Evolutionary conservation across 2,888 invertebrate genomes (phyloP).

Genomic region (Dicyrtoma fusca): DNA sequence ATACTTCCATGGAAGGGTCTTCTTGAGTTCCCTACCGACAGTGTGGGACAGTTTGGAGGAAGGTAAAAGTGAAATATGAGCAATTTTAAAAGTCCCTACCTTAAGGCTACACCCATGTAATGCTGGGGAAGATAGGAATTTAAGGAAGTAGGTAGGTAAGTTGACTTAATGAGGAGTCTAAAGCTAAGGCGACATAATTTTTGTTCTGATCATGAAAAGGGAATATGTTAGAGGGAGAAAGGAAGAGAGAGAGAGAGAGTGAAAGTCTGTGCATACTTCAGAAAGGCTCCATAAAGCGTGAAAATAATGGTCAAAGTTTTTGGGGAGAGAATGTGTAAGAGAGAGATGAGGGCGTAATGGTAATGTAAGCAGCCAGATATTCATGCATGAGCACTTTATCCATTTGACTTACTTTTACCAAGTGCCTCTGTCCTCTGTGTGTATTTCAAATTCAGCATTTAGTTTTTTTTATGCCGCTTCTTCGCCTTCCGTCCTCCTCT

Average conservation of each 20-base stretch:
- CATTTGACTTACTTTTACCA: conserved; percentile 35
- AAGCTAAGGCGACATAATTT: conserved; percentile 28
- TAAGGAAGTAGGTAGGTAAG: background rate
- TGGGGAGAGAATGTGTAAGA: conserved; percentile 13
- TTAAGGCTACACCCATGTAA: background rate
- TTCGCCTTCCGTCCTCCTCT: background rate
- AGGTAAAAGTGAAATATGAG: conserved; percentile 23
- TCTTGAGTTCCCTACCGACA: too few species aligned
- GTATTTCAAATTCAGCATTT: background rate
- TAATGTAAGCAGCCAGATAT: conserved; percentile 32
- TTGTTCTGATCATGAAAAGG: conserved; percentile 4
- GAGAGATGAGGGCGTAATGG: conserved; percentile 19
- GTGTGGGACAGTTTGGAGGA: conserved; percentile 6
- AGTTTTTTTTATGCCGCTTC: background rate
- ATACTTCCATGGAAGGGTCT: too few species aligned
- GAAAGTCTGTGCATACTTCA: conserved; percentile 36
- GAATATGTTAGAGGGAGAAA: background rate
- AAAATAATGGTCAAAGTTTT: conserved; percentile 47
- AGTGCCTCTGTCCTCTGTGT: conserved; percentile 3
- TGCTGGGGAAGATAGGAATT: too few species aligned
- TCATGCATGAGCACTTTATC: conserved; percentile 43
- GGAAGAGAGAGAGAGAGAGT: background rate
- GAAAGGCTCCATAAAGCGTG: conserved; percentile 40
- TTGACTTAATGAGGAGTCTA: conserved; percentile 32
- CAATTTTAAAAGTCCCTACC: conserved; percentile 6